A percentile compares a stretch with the other conserved stretches of the same genome.
Evolutionary conservation across 2,888 invertebrate genomes (phyloP).

Genomic region (Synergus laeviventris): DNA sequence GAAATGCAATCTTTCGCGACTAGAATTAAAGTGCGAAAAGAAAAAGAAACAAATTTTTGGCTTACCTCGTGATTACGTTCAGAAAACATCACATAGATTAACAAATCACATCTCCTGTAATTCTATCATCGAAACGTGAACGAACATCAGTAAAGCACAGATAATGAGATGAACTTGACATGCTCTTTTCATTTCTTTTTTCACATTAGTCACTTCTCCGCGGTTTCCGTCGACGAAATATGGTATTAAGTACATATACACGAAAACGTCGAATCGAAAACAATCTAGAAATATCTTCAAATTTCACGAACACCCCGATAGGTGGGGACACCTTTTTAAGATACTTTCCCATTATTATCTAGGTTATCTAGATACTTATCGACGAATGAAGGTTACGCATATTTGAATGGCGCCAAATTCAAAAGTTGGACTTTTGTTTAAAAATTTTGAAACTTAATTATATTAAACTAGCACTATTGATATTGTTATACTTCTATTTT

Average conservation of each 20-base stretch:
- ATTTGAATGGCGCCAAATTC: neutral
- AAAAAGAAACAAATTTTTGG: slow-evolving; percentile 47
- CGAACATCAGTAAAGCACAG: slow-evolving; percentile 56
- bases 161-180: slow-evolving; percentile 61
- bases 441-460: neutral
- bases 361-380: too few species aligned
- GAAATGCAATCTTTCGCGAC: slow-evolving; percentile 41
- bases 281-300: slow-evolving; percentile 51
- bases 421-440: neutral
- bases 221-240: slow-evolving; percentile 26
- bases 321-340: slow-evolving; percentile 33
- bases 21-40: slow-evolving; percentile 36
- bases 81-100: slow-evolving; percentile 75
- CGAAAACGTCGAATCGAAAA: slow-evolving; percentile 51
- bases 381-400: neutral
- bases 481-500: too few species aligned
- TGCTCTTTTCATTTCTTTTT: slow-evolving; percentile 55
- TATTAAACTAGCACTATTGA: too few species aligned
- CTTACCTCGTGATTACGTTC: slow-evolving; percentile 73
- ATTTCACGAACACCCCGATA: slow-evolving; percentile 36
- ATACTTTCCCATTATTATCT: too few species aligned
- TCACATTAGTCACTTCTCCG: slow-evolving; percentile 51
- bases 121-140: slow-evolving; percentile 64
- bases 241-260: neutral
- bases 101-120: slow-evolving; percentile 69